Evolutionary conservation across 2,797 vertebrate genomes (phyloP).

Genomic region (Melanotaenia pygmaea): DNA sequence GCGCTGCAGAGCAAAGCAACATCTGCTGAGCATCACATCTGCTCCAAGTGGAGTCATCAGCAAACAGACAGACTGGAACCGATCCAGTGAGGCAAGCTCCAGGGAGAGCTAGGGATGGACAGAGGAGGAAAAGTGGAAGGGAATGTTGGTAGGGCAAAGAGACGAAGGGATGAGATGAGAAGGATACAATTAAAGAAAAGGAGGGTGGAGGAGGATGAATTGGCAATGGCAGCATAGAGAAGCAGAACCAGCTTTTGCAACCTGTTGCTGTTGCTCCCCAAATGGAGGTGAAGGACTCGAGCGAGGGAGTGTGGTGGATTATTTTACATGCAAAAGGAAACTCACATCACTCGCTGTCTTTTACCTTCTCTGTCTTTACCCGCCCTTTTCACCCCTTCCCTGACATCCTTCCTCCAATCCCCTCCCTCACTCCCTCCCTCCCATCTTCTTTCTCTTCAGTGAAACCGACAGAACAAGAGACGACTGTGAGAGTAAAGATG

Average conservation of each 20-base stretch:
- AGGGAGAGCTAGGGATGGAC: constrained; percentile 63
- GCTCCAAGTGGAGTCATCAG: constrained; percentile 82
- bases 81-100: constrained; percentile 75
- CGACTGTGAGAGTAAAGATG: constrained; percentile 83
- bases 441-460: constrained; percentile 55
- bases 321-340: constrained; percentile 41
- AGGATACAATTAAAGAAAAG: constrained; percentile 65
- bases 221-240: constrained; percentile 19
- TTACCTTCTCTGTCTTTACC: constrained; percentile 31
- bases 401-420: constrained; percentile 68
- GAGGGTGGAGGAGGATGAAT: constrained; percentile 41
- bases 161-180: constrained; percentile 32
- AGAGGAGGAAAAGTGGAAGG: constrained; percentile 38
- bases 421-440: constrained; percentile 42
- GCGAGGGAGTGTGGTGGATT: constrained; percentile 7
- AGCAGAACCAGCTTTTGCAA: constrained; percentile 26
- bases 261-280: constrained; percentile 48
- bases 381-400: constrained; percentile 43
- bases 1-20: constrained; percentile 71
- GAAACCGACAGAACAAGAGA: constrained; percentile 81
- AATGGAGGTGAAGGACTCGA: constrained; percentile 17
- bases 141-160: constrained; percentile 13
- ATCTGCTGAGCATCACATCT: constrained; percentile 86
- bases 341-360: constrained; percentile 47
- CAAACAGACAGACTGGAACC: constrained; percentile 82